Evolutionary conservation across 2,888 invertebrate genomes (phyloP).

Genomic region (Cosmopolites sordidus): DNA sequence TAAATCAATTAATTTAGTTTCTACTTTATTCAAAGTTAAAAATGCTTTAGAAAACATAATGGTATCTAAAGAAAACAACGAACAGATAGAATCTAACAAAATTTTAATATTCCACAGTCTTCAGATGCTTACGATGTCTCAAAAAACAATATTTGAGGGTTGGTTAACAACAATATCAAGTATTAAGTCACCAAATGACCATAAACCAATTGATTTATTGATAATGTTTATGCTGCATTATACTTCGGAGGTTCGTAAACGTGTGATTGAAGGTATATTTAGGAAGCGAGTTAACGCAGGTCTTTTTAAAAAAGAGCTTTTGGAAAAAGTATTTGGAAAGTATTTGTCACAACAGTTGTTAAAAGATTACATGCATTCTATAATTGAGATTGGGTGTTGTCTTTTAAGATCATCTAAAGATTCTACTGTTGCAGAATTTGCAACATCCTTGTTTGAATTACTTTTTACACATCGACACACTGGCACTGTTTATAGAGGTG

Average conservation of each 20-base stretch:
- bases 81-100: constrained; percentile 54
- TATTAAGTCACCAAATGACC: constrained; percentile 51
- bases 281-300: constrained; percentile 60
- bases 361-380: constrained; percentile 53
- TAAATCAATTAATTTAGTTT: constrained; percentile 35
- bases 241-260: constrained; percentile 57
- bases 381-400: constrained; percentile 56
- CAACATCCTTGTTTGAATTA: constrained; percentile 55
- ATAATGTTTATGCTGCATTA: constrained; percentile 62
- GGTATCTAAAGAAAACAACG: constrained; percentile 40
- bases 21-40: constrained; percentile 43
- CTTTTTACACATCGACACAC: constrained; percentile 46
- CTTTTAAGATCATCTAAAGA: constrained; percentile 53
- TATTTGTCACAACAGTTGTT: constrained; percentile 49
- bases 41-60: constrained; percentile 52
- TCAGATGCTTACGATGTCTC: constrained; percentile 54
- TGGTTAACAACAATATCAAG: constrained; percentile 57
- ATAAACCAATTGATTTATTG: constrained; percentile 65
- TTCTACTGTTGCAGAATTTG: constrained; percentile 55
- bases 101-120: constrained; percentile 57
- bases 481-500: constrained; percentile 36
- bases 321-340: constrained; percentile 56
- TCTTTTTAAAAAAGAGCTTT: constrained; percentile 55
- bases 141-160: constrained; percentile 54
- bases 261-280: constrained; percentile 59